Percentiles rank a stretch among this genome's conserved stretches.
These are phyloP conservation scores for Araneus ventricosus DNA, from an alignment of 1,140 invertebrate species.

Conservation along the genomic window DNA sequence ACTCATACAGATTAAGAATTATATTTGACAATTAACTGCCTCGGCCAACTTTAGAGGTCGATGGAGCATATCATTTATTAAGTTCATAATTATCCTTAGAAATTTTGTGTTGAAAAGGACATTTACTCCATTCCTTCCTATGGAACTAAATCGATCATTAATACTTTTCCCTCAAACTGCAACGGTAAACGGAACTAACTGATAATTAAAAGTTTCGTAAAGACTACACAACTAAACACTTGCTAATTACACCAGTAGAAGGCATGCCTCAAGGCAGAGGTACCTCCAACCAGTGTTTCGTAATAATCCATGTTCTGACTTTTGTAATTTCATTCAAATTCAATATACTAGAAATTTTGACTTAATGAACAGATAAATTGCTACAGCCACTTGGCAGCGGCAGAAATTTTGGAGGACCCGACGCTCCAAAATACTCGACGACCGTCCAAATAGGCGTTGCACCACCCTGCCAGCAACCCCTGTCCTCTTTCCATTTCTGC, in stretches of 20 bases:
- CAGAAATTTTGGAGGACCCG: not conserved
- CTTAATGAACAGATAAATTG: slow-evolving; percentile 7
- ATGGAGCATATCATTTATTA: not conserved
- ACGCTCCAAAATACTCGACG: not conserved
- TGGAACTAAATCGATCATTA: too few species aligned
- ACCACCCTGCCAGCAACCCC: not conserved
- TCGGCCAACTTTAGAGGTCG: not conserved
- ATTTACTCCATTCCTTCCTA: not conserved
- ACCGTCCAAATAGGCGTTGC: not conserved
- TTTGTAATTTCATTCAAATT: slow-evolving; percentile 13
- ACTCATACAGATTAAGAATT: not conserved
- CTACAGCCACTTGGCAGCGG: not conserved
- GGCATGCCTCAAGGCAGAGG: too few species aligned
- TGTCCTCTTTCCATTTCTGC: not conserved
- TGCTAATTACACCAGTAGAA: not conserved
- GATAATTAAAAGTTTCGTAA: slow-evolving; percentile 5
- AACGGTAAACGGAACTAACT: not conserved
- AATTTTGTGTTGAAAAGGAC: not conserved
- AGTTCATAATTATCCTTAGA: not conserved
- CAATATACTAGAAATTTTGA: slow-evolving; percentile 9
- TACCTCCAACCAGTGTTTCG: not conserved
- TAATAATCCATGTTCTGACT: not conserved
- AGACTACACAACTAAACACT: not conserved
- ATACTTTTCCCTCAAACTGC: too few species aligned
- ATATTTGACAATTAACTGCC: not conserved